Evolutionary conservation across 2,888 invertebrate genomes (phyloP).

Genomic region (Phanerotoma sp.): DNA sequence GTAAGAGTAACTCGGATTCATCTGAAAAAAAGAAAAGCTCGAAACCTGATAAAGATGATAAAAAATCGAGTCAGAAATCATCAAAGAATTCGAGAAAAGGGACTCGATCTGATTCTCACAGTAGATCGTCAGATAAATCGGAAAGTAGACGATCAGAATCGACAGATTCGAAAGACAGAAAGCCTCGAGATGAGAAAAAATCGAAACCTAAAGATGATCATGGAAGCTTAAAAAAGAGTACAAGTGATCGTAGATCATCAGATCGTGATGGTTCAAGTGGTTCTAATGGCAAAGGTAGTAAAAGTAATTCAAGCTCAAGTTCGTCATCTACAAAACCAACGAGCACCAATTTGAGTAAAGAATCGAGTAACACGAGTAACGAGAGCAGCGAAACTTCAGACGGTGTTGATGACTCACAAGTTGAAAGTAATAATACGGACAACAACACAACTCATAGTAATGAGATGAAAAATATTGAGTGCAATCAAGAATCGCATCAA

Average conservation of each 20-base stretch:
- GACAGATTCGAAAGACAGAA: slow-evolving; percentile 45
- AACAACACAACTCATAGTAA: too few relatives aligned
- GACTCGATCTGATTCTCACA: slow-evolving; percentile 22
- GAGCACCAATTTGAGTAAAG: slow-evolving; percentile 60
- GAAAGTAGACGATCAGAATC: slow-evolving; percentile 30
- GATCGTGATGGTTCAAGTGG: slow-evolving; percentile 82
- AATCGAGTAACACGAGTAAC: slow-evolving; percentile 61
- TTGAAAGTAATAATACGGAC: slow-evolving; percentile 28
- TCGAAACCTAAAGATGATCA: slow-evolving; percentile 70
- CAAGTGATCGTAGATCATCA: slow-evolving; percentile 70
- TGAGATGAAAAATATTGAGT: slow-evolving; percentile 17
- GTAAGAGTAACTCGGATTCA: slow-evolving; percentile 35
- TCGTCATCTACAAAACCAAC: slow-evolving; percentile 50
- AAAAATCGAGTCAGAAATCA: slow-evolving; percentile 17
- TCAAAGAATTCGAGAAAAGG: slow-evolving; percentile 22
- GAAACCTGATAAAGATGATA: slow-evolving; percentile 46
- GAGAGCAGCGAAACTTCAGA: slow-evolving; percentile 51
- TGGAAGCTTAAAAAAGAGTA: slow-evolving; percentile 67
- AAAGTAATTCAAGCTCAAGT: slow-evolving; percentile 59
- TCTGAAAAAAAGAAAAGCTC: slow-evolving; percentile 57
- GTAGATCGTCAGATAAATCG: slow-evolving; percentile 29
- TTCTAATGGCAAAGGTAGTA: slow-evolving; percentile 57
- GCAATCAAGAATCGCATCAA: slow-evolving; percentile 1
- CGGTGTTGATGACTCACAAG: slow-evolving; percentile 44
- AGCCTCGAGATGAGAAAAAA: slow-evolving; percentile 52